phyloP scores from a whole-genome alignment of 2,113 vertebrate species.

The Glareola pratincola region DNA sequence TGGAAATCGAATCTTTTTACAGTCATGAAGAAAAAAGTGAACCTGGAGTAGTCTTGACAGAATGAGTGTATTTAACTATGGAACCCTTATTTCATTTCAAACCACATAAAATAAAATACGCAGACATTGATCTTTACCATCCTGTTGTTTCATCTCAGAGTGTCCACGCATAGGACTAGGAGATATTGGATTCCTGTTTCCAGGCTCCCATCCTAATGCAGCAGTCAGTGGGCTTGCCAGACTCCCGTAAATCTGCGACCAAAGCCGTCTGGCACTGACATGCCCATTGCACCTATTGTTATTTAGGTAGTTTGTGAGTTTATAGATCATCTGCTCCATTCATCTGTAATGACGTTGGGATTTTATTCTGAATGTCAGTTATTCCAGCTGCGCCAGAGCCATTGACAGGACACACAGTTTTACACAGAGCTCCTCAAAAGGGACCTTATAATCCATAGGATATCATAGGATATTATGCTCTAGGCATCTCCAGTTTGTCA shows the following conservation, averaged over 20 bases:
- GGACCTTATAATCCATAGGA: neutral
- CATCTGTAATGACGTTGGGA: neutral
- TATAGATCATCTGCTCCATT: neutral
- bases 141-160: neutral
- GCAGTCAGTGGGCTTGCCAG: neutral
- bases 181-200: neutral
- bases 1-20: neutral
- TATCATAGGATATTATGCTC: neutral
- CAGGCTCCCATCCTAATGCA: neutral
- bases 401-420: neutral
- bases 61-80: neutral
- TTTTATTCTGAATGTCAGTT: too few relatives aligned
- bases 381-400: neutral
- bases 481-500: neutral
- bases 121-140: neutral
- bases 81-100: neutral
- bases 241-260: neutral
- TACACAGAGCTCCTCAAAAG: neutral
- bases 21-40: neutral
- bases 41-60: neutral
- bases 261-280: neutral
- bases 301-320: neutral
- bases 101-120: neutral
- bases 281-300: neutral
- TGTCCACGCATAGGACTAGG: neutral